Conservation (phyloP, 2,888 invertebrate species). For the Erpobdella octoculata region DNA sequence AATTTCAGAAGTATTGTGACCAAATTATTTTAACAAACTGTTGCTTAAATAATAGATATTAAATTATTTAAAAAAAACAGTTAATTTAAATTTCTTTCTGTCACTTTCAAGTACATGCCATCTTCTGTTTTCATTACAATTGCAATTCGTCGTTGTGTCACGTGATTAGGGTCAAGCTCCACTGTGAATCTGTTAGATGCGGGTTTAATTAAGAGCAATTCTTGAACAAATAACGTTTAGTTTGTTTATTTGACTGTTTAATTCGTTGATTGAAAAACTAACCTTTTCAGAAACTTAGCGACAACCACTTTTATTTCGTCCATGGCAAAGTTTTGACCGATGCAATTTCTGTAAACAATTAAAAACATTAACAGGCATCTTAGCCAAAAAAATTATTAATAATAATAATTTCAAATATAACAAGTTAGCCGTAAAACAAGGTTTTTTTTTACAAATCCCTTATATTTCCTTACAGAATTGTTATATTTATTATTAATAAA, state of each 20-base stretch:
- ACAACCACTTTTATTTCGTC: slow-evolving; percentile 44
- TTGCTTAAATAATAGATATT: neutral
- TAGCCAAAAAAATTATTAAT: neutral
- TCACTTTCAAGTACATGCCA: slow-evolving; percentile 35
- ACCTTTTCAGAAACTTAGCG: slow-evolving; percentile 41
- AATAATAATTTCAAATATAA: neutral
- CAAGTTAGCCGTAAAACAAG: no score
- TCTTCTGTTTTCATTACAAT: slow-evolving; percentile 41
- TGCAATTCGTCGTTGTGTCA: slow-evolving; percentile 35
- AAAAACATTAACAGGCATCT: neutral
- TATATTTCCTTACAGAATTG: no score
- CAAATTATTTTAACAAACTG: neutral
- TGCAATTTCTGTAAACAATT: slow-evolving; percentile 42
- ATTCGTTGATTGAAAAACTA: neutral
- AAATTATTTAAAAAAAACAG: neutral
- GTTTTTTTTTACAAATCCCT: no score
- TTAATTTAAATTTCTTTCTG: slow-evolving; percentile 7
- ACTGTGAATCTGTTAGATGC: slow-evolving; percentile 35
- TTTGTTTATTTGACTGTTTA: no score
- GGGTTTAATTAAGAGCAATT: neutral
- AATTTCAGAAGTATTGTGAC: neutral
- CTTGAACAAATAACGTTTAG: neutral
- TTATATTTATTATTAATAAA: no score
- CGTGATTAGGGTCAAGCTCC: slow-evolving; percentile 34
- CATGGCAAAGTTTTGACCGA: slow-evolving; percentile 48